These are phyloP conservation scores for Hyaena hyaena DNA, from an alignment of 2,113 vertebrate species.

Conservation along the genomic window DNA sequence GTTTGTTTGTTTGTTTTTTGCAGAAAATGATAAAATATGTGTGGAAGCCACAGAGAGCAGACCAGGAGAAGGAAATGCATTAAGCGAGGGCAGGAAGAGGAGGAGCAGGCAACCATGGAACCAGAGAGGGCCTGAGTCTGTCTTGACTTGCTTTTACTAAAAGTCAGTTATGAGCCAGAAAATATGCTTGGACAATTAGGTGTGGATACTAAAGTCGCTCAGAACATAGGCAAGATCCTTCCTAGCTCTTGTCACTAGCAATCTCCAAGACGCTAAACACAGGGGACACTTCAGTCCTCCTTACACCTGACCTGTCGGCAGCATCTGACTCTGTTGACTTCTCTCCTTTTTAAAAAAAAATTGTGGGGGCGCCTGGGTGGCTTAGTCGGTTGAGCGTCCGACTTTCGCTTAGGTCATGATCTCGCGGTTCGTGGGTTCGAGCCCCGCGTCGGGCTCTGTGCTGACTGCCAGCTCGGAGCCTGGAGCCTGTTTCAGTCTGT, in stretches of 20 bases:
- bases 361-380: too few species aligned
- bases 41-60: not conserved
- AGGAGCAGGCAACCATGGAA: not conserved
- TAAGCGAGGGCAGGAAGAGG: not conserved
- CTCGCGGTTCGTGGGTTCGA: too few species aligned
- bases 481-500: too few species aligned
- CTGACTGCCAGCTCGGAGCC: too few species aligned
- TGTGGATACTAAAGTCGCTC: not conserved
- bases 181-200: not conserved
- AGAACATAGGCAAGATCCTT: not conserved
- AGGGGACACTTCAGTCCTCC: not conserved
- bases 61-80: not conserved
- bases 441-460: too few species aligned
- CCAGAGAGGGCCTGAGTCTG: not conserved
- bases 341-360: not conserved
- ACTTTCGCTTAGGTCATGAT: too few species aligned
- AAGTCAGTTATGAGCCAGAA: not conserved
- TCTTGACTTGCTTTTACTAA: conserved; percentile 26
- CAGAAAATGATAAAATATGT: not conserved
- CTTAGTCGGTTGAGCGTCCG: too few species aligned
- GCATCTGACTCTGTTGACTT: not conserved
- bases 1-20: not conserved
- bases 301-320: not conserved
- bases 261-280: not conserved
- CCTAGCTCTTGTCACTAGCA: not conserved